These are phyloP conservation scores for Dorcus parallelipipedus DNA, from an alignment of 2,888 invertebrate species.

Conservation along the genomic window DNA sequence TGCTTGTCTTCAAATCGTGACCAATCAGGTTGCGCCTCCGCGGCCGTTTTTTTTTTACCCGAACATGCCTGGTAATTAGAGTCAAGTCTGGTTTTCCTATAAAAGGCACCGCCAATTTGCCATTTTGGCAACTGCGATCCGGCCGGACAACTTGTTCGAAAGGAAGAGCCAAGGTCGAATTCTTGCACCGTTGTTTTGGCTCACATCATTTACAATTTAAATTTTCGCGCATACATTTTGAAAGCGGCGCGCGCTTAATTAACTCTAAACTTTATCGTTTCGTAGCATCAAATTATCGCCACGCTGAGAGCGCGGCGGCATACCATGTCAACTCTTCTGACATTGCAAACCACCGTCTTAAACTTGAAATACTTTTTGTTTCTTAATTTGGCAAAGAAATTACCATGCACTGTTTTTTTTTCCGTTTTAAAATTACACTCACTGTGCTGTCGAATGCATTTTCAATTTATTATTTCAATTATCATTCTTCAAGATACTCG, in stretches of 20 bases:
- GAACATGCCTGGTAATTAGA: neutral
- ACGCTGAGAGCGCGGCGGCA: conserved; percentile 9
- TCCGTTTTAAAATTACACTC: too few relatives aligned
- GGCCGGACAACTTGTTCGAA: neutral
- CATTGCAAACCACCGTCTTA: too few relatives aligned
- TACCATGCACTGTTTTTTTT: too few relatives aligned
- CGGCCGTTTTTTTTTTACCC: neutral
- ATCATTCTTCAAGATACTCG: too few relatives aligned
- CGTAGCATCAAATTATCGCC: conserved; percentile 10
- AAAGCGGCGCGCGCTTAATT: conserved; percentile 7
- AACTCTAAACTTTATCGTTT: conserved; percentile 8
- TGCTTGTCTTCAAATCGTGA: neutral
- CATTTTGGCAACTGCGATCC: conserved; percentile 1
- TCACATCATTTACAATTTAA: conserved; percentile 11
- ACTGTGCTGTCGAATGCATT: too few relatives aligned
- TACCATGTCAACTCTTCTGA: conserved; percentile 5
- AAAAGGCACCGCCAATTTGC: conserved; percentile 2
- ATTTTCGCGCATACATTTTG: neutral
- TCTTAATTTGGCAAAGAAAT: too few relatives aligned
- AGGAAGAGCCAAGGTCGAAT: neutral
- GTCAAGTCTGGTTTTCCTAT: neutral
- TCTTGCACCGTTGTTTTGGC: neutral
- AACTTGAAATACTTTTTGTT: too few relatives aligned
- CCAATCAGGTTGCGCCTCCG: neutral
- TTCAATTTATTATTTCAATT: too few relatives aligned